Percentiles rank a stretch among this genome's conserved stretches.
These are phyloP conservation scores for Champsocephalus gunnari DNA, from an alignment of 2,797 vertebrate genomes.

Conservation along the genomic window DNA sequence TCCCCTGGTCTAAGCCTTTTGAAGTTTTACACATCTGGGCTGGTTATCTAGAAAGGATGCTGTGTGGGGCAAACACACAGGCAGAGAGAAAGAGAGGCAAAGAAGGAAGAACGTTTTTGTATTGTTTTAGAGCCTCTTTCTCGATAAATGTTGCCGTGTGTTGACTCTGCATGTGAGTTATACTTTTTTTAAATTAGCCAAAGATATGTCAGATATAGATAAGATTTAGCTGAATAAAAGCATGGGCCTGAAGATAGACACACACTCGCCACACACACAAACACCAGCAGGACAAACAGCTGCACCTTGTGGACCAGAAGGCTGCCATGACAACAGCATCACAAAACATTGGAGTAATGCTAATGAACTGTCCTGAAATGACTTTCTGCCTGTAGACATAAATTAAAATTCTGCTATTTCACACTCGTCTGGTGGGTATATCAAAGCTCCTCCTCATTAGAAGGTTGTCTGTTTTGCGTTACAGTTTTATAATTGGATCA, in stretches of 20 bases:
- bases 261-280: constrained; percentile 16
- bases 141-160: constrained; percentile 45
- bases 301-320: constrained; percentile 59
- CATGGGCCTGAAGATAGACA: constrained; percentile 20
- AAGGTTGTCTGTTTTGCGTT: constrained; percentile 54
- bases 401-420: constrained; percentile 41
- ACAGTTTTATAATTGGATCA: constrained; percentile 31
- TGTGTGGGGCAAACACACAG: constrained; percentile 52
- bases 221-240: constrained; percentile 31
- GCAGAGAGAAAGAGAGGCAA: constrained; percentile 23
- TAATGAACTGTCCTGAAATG: constrained; percentile 63
- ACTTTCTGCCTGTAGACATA: constrained; percentile 51
- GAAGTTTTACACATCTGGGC: constrained; percentile 82
- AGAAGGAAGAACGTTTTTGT: constrained; percentile 22
- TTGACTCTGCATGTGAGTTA: constrained; percentile 44
- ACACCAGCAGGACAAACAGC: constrained; percentile 67
- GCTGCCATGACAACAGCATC: constrained; percentile 66
- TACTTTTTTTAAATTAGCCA: constrained; percentile 40
- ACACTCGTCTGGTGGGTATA: constrained; percentile 31
- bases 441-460: constrained; percentile 50
- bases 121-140: constrained; percentile 55
- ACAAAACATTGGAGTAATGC: constrained; percentile 63
- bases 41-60: constrained; percentile 76
- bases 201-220: constrained; percentile 22
- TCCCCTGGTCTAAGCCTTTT: constrained; percentile 72